These are phyloP conservation scores for Notoglanidium macrostoma DNA, from an alignment of 2,797 vertebrate species.

Conservation along the genomic window DNA sequence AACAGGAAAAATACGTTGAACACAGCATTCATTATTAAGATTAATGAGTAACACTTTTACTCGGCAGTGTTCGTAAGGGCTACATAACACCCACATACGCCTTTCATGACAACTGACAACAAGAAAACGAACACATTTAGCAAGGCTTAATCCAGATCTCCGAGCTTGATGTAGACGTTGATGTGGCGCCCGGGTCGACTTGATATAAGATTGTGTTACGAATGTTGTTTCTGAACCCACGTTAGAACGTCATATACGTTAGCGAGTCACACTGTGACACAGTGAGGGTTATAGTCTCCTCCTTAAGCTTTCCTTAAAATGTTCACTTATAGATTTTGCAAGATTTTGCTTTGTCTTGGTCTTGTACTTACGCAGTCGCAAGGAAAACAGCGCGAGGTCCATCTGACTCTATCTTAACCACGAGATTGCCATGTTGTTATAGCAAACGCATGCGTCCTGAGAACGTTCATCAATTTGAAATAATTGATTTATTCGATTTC, in stretches of 20 bases:
- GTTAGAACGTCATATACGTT: not conserved
- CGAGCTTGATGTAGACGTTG: not conserved
- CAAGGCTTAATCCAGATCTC: conserved; percentile 6
- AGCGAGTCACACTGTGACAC: not conserved
- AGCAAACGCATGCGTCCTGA: too few species aligned
- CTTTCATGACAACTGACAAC: not conserved
- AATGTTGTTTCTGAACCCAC: not conserved
- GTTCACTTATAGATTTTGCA: too few species aligned
- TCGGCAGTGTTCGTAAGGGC: not conserved
- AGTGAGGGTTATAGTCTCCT: too few species aligned
- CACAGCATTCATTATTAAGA: not conserved
- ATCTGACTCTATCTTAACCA: too few species aligned
- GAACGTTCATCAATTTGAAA: too few species aligned
- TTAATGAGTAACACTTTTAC: conserved; percentile 8
- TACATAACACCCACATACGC: not conserved
- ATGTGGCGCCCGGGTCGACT: not conserved
- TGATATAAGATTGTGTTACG: not conserved
- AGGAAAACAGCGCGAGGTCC: too few species aligned
- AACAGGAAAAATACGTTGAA: not conserved
- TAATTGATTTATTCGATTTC: too few species aligned
- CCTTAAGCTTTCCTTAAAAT: too few species aligned
- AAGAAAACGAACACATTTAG: not conserved
- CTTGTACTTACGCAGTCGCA: too few species aligned
- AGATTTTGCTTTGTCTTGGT: too few species aligned
- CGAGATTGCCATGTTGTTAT: too few species aligned